Base-by-base conservation (phyloP, 1,140 invertebrate genomes). In the Lordiphosa clarofinis region DNA sequence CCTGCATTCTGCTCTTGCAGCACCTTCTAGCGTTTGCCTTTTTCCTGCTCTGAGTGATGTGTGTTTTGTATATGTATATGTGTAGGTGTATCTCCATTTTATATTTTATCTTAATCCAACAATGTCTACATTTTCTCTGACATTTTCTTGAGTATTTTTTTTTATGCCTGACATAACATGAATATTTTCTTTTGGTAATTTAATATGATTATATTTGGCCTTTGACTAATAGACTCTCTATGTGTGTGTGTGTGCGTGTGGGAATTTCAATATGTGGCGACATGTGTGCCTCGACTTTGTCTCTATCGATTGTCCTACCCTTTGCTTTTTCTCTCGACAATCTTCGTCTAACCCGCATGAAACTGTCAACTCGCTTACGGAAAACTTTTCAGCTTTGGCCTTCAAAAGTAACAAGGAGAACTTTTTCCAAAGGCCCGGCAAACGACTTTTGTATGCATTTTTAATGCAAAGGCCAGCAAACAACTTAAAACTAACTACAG, bases 401-500 rank as follows among this genome's bases (percentile, higher is more conserved):
- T 78, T 72, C 66, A 75, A 42, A 8, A 47, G 44, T 33, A 43
- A 36, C 38, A 42, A 1, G 52, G 35, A 36, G 55, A 74, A 74
- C 73, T 76, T 63, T 69, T 63, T 48, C 53, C 44, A 58, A 73
- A 53, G 47, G 49, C 28, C 13, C 40, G 15, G 36, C 35, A 13
- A 37, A 69, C 66, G 66, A 69, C 64, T 53, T 62, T 66, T 50
- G 58, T 62, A 81, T 84, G 73, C 79, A 84, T 84, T 84, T 84
- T 84, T 84, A 84, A 84, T 84, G 78, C 69, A 56, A 75, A 65
- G 53, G 60, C 52, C 60, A 70, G 49, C 56, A 65, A 74, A 61
- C 61, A 71, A 56, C 50, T 59, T 54, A 65, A 64, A 73, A 57
- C 59, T 60, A 56, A 57, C 39, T 28, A 28, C 24, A 28, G 24